Evolutionary conservation across 2,888 invertebrate genomes (phyloP), one percentile per base, ranked within the genome.

Genomic region (Melanargia galathea): DNA sequence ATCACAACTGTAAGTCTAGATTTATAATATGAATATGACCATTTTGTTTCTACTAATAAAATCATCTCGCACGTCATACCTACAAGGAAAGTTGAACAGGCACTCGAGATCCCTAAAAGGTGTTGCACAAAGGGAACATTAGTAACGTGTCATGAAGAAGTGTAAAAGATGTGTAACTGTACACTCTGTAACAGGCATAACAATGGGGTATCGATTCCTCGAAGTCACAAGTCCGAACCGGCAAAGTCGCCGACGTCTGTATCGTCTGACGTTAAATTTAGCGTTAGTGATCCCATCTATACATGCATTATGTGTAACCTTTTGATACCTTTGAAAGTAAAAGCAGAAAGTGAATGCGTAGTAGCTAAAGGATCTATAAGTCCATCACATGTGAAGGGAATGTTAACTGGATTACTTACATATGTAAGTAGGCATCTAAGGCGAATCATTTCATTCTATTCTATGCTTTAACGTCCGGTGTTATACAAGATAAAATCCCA

Each of bases 131-230:
- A 86, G 75, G 77, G 70, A 81, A 80, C 79, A 82, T 83, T 81
- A 81, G 83, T 86, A 88, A 87, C 71, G 71, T 79, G 77, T 72
- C 76, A 70, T 75, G 76, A 73, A 75, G 69, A 73, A 86, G 77
- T 86, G 85, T 70, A 67, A 71, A 80, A 85, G 78, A 81, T 80
- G 76, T 89, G 90, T 90, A 90, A 90, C 83, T 81, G 80, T 86
- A 90, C 77, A 84, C 87, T 79, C 69, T 62, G 71, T 84, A 87
- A 88, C 83, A 84, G 80, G 86, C 87, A 82, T 84, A 81, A 90
- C 90, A 90, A 90, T 89, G 83, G 88, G 77, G 80, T 81, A 83
- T 89, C 80, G 85, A 69, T 89, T 90, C 88, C 74, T 76, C 81
- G 86, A 89, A 90, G 79, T 76, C 75, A 74, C 75, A 72, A 75